A percentile compares a stretch with the other conserved stretches of the same genome.
phyloP scores from a whole-genome alignment of 2,113 vertebrate species.

The Nipponia nippon region DNA sequence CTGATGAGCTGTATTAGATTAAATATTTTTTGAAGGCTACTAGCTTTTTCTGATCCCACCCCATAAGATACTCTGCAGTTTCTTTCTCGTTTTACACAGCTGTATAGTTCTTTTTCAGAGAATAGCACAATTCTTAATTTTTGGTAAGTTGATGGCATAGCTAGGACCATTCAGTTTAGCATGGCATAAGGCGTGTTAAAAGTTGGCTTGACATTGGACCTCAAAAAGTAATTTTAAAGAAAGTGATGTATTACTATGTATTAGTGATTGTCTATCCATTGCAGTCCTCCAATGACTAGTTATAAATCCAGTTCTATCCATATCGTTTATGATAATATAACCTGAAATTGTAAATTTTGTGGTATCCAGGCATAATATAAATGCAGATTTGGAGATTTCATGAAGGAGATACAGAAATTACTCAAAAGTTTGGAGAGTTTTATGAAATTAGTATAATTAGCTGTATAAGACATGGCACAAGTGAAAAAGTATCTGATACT shows the following conservation, averaged over 20 bases:
- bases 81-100: neutral
- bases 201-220: neutral
- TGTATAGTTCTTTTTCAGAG: neutral
- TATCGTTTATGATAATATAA: neutral
- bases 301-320: neutral
- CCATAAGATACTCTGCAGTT: neutral
- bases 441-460: neutral
- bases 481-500: neutral
- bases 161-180: neutral
- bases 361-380: neutral
- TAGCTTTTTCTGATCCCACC: neutral
- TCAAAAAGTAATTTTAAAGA: neutral
- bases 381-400: neutral
- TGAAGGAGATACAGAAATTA: neutral
- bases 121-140: rapidly evolving
- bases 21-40: neutral
- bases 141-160: neutral
- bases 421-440: neutral
- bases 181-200: neutral
- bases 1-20: neutral
- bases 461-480: neutral
- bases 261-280: neutral
- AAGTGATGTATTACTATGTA: neutral
- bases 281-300: neutral
- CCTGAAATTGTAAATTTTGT: neutral